Evolutionary conservation across 2,888 invertebrate species (phyloP).

Genomic region (Arrhopalites spinosus): DNA sequence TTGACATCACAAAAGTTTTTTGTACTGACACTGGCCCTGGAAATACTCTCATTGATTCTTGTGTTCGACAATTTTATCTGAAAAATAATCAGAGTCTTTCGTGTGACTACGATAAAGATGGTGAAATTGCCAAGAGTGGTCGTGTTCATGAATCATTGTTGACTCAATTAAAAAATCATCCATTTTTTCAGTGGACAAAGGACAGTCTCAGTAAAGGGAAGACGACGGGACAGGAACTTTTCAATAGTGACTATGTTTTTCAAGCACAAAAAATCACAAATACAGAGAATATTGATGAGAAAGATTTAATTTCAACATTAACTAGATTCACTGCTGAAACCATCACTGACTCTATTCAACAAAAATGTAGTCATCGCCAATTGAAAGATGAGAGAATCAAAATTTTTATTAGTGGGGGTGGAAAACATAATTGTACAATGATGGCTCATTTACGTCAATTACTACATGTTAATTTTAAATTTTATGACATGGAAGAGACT

Average conservation of each 20-base stretch:
- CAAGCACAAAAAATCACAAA: conserved; percentile 10
- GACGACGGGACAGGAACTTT: conserved; percentile 45
- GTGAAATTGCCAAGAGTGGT: conserved; percentile 36
- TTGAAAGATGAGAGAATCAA: not conserved
- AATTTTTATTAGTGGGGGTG: conserved; percentile 44
- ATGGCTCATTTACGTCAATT: conserved; percentile 25
- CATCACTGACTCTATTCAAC: conserved; percentile 33
- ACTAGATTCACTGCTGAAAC: conserved; percentile 43
- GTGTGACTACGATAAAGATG: conserved; percentile 37
- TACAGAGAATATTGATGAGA: not conserved
- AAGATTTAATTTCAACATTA: conserved; percentile 41
- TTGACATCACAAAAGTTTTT: conserved; percentile 22
- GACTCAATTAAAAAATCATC: conserved; percentile 28
- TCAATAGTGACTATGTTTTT: conserved; percentile 35
- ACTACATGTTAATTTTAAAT: too few species aligned
- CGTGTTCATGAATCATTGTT: conserved; percentile 33
- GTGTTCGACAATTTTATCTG: conserved; percentile 9
- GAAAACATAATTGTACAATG: conserved; percentile 38
- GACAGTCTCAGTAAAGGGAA: conserved; percentile 29
- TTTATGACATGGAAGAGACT: conserved; percentile 2
- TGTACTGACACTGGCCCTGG: conserved; percentile 46
- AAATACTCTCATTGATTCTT: conserved; percentile 44
- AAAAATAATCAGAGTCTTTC: not conserved
- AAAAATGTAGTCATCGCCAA: not conserved
- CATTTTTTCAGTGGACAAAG: conserved; percentile 35